Evolutionary conservation across 2,113 vertebrate genomes (phyloP).

Genomic region (Mastomys coucha): DNA sequence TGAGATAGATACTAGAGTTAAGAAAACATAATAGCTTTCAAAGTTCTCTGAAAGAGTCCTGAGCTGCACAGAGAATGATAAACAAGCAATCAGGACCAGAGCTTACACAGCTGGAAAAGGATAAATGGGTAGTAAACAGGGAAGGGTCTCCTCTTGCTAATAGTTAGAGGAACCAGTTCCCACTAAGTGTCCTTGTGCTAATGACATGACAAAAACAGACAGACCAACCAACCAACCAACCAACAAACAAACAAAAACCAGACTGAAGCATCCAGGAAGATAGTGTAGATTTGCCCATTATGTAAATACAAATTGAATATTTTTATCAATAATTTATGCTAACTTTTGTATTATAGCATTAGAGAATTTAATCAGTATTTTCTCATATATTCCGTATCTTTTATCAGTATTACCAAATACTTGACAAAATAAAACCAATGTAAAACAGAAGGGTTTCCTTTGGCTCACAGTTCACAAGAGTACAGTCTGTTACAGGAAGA

Average conservation of each 20-base stretch:
- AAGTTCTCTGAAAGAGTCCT: background rate
- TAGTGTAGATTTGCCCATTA: background rate
- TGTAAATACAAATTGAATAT: background rate
- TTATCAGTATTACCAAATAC: background rate
- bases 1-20: background rate
- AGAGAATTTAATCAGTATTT: background rate
- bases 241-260: background rate
- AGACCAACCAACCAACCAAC: too few relatives aligned
- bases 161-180: background rate
- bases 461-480: background rate
- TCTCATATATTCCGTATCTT: background rate
- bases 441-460: background rate
- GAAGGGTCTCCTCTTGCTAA: background rate
- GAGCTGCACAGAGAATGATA: background rate
- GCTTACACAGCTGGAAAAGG: background rate
- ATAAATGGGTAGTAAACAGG: background rate
- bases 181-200: background rate
- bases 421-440: background rate
- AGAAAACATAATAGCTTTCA: background rate
- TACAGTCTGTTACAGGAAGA: background rate
- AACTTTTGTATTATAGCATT: slow-evolving; percentile 31
- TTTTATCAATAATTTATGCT: slow-evolving; percentile 24
- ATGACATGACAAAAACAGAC: background rate
- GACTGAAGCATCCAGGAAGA: background rate
- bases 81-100: background rate